Evolutionary conservation across 2,113 vertebrate species (phyloP).

Genomic region (Pachypanchax playfairii): DNA sequence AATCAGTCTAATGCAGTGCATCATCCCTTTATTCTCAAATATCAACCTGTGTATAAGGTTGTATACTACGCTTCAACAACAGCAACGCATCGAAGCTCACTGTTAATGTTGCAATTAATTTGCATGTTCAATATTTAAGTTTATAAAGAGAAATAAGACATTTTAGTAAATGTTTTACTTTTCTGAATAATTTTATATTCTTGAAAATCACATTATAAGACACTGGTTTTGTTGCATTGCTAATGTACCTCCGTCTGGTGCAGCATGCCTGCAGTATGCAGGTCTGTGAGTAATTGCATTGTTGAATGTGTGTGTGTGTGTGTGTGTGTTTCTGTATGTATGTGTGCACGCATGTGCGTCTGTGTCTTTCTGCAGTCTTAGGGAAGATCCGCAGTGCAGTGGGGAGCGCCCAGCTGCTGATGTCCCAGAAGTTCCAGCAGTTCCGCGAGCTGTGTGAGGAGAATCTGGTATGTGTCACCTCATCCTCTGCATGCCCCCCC

Average conservation of each 20-base stretch:
- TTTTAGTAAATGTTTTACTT: conserved; percentile 22
- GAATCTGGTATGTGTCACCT: conserved; percentile 91
- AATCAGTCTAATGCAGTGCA: conserved; percentile 25
- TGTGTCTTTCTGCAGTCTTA: conserved; percentile 84
- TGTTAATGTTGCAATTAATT: not conserved
- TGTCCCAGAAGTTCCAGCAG: conserved; percentile 98
- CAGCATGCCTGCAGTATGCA: conserved; percentile 70
- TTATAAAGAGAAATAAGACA: not conserved
- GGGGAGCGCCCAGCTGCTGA: conserved; percentile 94
- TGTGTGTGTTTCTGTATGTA: conserved; percentile 38
- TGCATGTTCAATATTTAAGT: not conserved
- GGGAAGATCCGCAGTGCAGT: conserved; percentile 98
- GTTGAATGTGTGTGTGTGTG: conserved; percentile 41
- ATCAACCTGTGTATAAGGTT: not conserved
- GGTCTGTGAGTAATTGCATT: conserved; percentile 69
- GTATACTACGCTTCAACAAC: not conserved
- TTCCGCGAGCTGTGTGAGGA: conserved; percentile 98
- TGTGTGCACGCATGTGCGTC: conserved; percentile 50
- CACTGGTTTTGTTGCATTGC: conserved; percentile 45
- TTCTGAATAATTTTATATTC: conserved; percentile 5
- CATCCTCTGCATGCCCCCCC: conserved; percentile 66
- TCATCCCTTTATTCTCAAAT: conserved; percentile 17
- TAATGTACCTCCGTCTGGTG: conserved; percentile 52
- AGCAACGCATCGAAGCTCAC: not conserved
- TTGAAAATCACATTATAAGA: conserved; percentile 3